Evolutionary conservation across 2,888 invertebrate species (phyloP).

Genomic region (Hoplodrina ambigua): DNA sequence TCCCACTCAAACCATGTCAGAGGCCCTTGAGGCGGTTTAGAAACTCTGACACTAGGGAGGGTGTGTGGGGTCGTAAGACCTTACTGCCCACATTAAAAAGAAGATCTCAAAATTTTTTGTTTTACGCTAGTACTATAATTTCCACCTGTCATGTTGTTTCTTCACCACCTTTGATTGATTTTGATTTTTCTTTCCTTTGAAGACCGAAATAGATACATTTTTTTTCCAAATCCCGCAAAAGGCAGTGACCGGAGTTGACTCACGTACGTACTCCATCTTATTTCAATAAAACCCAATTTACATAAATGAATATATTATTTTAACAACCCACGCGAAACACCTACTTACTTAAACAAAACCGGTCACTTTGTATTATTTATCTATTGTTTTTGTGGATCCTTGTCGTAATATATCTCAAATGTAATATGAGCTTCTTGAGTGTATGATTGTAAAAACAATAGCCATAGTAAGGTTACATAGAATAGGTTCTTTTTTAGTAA

Average conservation of each 20-base stretch:
- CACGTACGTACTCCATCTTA: conserved; percentile 32
- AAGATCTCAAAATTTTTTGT: no score
- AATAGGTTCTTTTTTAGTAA: neutral
- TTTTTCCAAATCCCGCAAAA: conserved; percentile 22
- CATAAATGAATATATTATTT: conserved; percentile 56
- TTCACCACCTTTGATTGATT: no score
- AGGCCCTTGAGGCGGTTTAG: no score
- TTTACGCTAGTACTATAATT: no score
- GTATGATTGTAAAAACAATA: neutral
- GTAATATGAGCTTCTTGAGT: neutral
- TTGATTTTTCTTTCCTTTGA: neutral
- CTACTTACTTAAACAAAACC: conserved; percentile 33
- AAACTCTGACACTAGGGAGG: no score
- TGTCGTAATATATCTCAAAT: neutral
- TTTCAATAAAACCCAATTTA: conserved; percentile 48
- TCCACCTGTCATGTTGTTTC: no score
- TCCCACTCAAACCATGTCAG: no score
- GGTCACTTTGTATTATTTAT: conserved; percentile 20
- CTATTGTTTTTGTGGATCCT: conserved; percentile 26
- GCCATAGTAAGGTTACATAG: neutral
- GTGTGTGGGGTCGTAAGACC: no score
- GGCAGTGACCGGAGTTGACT: conserved; percentile 50
- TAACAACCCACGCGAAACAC: conserved; percentile 42
- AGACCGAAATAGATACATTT: conserved; percentile 11
- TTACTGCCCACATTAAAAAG: no score